These are phyloP conservation scores for Melipona quadrifasciata DNA, from an alignment of 1,140 invertebrate genomes.

Conservation along the genomic window DNA sequence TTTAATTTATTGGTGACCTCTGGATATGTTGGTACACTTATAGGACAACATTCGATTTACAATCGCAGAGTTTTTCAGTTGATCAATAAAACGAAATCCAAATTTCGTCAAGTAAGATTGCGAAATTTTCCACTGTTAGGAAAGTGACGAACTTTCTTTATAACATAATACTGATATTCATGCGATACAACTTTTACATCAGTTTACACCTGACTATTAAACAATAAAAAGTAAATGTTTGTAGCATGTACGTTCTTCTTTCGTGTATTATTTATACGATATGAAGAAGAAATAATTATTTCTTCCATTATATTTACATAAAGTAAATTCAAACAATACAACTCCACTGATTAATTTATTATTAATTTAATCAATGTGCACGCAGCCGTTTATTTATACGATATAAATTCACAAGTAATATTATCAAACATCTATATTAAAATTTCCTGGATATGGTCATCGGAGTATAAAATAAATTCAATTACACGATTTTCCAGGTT, in stretches of 20 bases:
- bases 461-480: neutral
- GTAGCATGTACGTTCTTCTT: neutral
- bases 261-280: too few relatives aligned
- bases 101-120: neutral
- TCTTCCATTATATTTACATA: neutral
- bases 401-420: neutral
- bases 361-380: constrained; percentile 8
- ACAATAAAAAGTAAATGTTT: neutral
- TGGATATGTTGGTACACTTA: constrained; percentile 11
- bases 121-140: neutral
- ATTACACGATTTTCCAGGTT: constrained; percentile 9
- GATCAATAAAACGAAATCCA: neutral
- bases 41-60: constrained; percentile 13
- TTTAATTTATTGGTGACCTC: constrained; percentile 40
- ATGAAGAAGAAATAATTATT: neutral
- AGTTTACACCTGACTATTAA: neutral
- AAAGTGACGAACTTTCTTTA: neutral
- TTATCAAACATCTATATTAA: neutral
- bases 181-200: neutral
- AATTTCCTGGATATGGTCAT: neutral
- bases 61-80: neutral
- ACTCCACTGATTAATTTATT: neutral
- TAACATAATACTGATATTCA: too few relatives aligned
- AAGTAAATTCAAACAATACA: neutral
- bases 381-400: neutral